Conservation (phyloP, 2,113 vertebrate species). For the Scolopax mira region DNA sequence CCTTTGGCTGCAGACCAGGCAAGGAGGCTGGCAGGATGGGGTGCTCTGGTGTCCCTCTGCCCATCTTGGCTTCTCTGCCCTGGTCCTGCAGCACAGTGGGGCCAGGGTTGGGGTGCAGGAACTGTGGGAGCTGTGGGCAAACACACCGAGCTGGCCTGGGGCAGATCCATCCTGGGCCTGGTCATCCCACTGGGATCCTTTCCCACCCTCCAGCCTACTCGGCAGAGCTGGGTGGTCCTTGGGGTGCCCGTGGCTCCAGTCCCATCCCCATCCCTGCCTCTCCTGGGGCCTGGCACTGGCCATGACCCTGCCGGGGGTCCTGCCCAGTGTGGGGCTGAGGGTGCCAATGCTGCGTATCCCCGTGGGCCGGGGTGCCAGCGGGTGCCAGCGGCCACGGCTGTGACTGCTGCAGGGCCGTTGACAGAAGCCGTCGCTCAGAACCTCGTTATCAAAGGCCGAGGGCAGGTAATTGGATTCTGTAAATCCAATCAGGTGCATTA, state of each 20-base stretch:
- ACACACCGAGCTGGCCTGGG: neutral
- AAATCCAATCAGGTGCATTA: conserved; percentile 49
- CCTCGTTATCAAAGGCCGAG: conserved; percentile 46
- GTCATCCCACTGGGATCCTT: neutral
- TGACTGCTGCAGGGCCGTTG: neutral
- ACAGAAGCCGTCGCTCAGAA: conserved; percentile 41
- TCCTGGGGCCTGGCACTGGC: rapidly evolving
- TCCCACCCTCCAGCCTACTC: neutral
- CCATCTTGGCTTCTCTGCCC: neutral
- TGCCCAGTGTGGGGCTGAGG: neutral
- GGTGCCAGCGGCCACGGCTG: neutral
- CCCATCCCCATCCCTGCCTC: neutral
- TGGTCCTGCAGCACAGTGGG: too few species aligned
- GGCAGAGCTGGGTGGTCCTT: rapidly evolving
- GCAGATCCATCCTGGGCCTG: neutral
- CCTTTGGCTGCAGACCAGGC: neutral
- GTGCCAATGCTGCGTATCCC: neutral
- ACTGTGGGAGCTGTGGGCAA: neutral
- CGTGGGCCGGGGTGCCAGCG: neutral
- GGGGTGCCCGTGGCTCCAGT: neutral
- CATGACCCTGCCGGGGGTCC: neutral
- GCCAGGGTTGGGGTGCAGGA: rapidly evolving
- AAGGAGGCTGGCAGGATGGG: neutral
- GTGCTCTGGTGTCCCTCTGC: neutral
- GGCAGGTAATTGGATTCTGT: conserved; percentile 48